phyloP scores from a whole-genome alignment of 2,113 vertebrate species.

The Anarhynchus alexandrinus region DNA sequence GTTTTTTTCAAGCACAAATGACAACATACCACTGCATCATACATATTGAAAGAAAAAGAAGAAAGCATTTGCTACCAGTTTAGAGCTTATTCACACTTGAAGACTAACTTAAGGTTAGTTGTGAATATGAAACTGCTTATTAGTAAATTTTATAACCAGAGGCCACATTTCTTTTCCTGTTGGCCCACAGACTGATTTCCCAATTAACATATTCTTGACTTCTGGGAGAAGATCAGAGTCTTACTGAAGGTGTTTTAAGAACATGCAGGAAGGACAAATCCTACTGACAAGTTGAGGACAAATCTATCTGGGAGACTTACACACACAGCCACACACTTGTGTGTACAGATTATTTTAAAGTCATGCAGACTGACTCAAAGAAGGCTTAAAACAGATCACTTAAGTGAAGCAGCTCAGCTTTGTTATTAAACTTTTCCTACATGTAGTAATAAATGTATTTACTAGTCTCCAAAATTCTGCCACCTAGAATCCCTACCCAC shows the following conservation, averaged over 20 bases:
- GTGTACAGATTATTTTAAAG: neutral
- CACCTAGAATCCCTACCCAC: neutral
- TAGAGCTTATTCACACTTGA: neutral
- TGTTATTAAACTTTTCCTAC: neutral
- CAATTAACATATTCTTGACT: neutral
- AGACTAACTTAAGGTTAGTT: neutral
- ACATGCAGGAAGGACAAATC: neutral
- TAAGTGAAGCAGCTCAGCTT: neutral
- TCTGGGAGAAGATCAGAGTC: neutral
- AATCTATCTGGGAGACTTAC: neutral
- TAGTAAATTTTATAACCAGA: neutral
- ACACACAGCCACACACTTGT: neutral
- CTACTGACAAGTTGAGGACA: neutral
- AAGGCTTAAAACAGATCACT: neutral
- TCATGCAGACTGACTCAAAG: neutral
- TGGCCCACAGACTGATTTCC: neutral
- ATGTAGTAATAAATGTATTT: neutral
- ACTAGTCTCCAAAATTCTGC: neutral
- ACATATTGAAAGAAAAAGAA: neutral
- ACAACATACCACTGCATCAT: neutral
- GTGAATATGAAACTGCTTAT: neutral
- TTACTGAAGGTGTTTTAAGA: neutral
- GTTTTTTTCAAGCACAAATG: neutral
- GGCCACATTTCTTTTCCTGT: neutral
- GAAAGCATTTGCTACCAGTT: neutral